Conservation (phyloP, 1,140 invertebrate species). For the Lysiphlebus fabarum region DNA sequence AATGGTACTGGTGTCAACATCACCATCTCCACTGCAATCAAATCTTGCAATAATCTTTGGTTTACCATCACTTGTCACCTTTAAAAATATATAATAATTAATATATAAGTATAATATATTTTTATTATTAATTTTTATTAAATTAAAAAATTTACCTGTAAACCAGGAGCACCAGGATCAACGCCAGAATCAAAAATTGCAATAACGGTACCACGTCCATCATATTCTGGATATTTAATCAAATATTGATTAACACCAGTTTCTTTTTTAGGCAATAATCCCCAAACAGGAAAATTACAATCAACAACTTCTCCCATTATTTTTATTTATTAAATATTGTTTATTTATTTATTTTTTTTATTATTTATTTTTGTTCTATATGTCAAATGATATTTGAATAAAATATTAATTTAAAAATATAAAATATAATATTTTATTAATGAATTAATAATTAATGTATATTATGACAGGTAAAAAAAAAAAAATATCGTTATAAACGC, state of each 20-base stretch:
- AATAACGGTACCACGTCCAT: conserved; percentile 87
- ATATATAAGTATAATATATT: conserved; percentile 10
- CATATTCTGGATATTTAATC: conserved; percentile 86
- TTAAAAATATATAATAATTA: conserved; percentile 21
- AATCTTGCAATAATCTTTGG: conserved; percentile 92
- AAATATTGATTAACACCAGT: conserved; percentile 87
- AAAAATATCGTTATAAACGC: too few relatives aligned
- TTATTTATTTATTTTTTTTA: too few relatives aligned
- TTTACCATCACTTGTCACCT: conserved; percentile 84
- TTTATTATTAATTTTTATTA: too few relatives aligned
- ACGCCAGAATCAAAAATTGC: conserved; percentile 97
- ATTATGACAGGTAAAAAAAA: too few relatives aligned
- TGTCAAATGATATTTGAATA: too few relatives aligned
- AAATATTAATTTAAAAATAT: too few relatives aligned
- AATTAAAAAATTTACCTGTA: conserved; percentile 70
- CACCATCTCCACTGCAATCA: conserved; percentile 93
- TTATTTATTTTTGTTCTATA: too few relatives aligned
- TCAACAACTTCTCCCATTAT: conserved; percentile 65
- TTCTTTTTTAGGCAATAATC: conserved; percentile 91
- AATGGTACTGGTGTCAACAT: conserved; percentile 85
- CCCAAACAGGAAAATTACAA: conserved; percentile 76
- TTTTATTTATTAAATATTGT: too few relatives aligned
- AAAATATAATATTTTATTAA: too few relatives aligned
- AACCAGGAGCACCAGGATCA: conserved; percentile 89
- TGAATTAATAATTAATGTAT: too few relatives aligned